Base-by-base conservation (phyloP, 2,113 vertebrate genomes). In the Melanostigma gelatinosum region DNA sequence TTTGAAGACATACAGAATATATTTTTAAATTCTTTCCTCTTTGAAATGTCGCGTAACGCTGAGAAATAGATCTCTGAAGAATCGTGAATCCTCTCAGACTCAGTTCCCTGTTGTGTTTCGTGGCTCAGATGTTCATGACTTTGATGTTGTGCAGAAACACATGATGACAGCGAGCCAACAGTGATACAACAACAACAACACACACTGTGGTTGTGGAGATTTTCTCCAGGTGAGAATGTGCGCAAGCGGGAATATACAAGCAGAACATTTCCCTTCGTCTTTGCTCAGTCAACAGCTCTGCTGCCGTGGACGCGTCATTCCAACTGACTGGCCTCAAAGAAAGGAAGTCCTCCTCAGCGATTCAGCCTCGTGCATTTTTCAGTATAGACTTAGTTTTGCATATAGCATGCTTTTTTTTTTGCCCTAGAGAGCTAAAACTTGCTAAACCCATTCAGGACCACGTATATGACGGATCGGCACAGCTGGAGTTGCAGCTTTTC, bases 361-460 rank as follows among this genome's bases (percentile, higher is more conserved):
- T 42, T 67, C 48, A 64, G 55, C 66, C 66, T 77, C 73, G 58
- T 89, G 78, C 77, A 88, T 91, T 85, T 86, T 85, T 79, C 64
- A 83, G 32, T 38, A 36, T 27, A 72, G 13, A 70, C 80, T 84
- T 52, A 34, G 40, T 72, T 84, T 80, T 82, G 77, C 84, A 80
- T 42, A 77, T 60, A 66, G 34, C 63, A 11, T 50, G 6, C 4
- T 27, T 80, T 80, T 5, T 27, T 80, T 80, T 83, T 75, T 68
- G 22, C 82, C 73, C 83, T 32, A 11, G 32, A 87, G 84, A 82
- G 55, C n/a, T 84, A 36, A 72, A 54, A 63, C 64, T 68, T 77
- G 4, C 72, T 87, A 86, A 86, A 74, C 54, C 85, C 63, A 68
- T 87, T 76, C 81, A 76, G 50, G 57, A 58, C 24, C 75, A 44